A percentile compares a stretch with the other conserved stretches of the same genome.
Conservation (phyloP, 2,888 invertebrate genomes). For the Sarcophaga caerulescens region DNA sequence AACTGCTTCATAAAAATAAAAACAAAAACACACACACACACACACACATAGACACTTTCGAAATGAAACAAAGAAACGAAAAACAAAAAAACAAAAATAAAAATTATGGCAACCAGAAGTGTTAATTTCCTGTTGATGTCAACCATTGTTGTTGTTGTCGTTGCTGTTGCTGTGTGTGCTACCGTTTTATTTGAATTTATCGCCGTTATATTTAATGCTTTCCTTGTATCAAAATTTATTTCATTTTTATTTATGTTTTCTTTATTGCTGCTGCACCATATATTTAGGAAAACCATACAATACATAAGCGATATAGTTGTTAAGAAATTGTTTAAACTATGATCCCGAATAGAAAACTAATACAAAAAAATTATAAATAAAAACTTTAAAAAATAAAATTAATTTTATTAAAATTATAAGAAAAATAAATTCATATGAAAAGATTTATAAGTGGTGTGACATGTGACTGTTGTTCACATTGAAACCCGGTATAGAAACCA, state of each 20-base stretch:
- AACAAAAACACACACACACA: neutral
- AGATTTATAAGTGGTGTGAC: too few species aligned
- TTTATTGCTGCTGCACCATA: neutral
- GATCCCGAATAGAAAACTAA: neutral
- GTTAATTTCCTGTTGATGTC: slow-evolving; percentile 56
- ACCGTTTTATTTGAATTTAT: neutral
- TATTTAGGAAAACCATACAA: neutral
- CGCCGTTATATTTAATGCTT: neutral
- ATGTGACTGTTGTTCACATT: slow-evolving; percentile 14
- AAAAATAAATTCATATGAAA: too few species aligned
- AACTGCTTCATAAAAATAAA: slow-evolving; percentile 1
- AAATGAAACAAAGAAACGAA: neutral
- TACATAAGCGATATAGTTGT: neutral
- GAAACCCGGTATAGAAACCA: neutral
- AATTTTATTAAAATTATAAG: too few species aligned
- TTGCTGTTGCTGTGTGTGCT: neutral
- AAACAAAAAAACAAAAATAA: neutral
- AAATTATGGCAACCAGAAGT: slow-evolving; percentile 49
- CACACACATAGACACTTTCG: neutral
- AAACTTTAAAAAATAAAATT: neutral
- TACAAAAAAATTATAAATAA: neutral
- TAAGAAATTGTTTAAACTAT: slow-evolving; percentile 11
- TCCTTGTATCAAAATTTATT: neutral
- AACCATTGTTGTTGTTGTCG: neutral
- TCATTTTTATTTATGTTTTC: neutral